Base-by-base conservation (phyloP, 2,888 invertebrate genomes). In the Azorinus chamasolen region DNA sequence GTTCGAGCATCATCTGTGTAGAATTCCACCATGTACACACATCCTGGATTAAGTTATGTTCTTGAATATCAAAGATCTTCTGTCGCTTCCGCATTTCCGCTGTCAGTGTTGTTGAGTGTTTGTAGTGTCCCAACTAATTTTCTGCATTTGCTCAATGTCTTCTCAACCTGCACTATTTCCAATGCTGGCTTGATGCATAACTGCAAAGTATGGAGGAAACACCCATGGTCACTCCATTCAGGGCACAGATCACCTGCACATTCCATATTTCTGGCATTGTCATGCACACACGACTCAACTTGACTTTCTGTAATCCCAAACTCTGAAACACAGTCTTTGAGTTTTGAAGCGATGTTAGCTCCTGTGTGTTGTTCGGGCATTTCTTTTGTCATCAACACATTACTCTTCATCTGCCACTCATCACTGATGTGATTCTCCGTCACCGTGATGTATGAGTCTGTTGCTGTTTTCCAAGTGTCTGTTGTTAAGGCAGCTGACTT, bases 91-190 rank as follows among this genome's bases (percentile, higher is more conserved):
- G 27, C 46, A 65, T 54, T 37, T 69, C 64, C 1, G 69, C 69
- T 12, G 59, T 64, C 12, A 64, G 20, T n/a, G 64, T 70, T 14
- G 70, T 70, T 0, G 70, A 76, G 22, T 70, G 64, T 20, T 65
- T 65, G 16, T 68, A 69, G 58, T 74, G 74, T n/a, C 43, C 59
- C 64, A 2, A 64, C 68, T 22, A 68, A 25, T 18, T 68, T 68
- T 8, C 74, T 41, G 20, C 51, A 55, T 18, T 48, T 32, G 16
- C 46, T 5, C 14, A 69, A 24, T 4, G 63, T 14, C 27, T 43
- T 74, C 8, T 48, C 25, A 14, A 63, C 54, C 1, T 8, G 1
- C 3, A 48, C 48, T n/a, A 59, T 24, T 39, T 68, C 69, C 5
- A 69, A 39, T 4, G 62, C 43, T 24, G 69, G 68, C 41, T 51